Conservation (phyloP, 2,797 vertebrate genomes). For the Muscicapa striata region DNA sequence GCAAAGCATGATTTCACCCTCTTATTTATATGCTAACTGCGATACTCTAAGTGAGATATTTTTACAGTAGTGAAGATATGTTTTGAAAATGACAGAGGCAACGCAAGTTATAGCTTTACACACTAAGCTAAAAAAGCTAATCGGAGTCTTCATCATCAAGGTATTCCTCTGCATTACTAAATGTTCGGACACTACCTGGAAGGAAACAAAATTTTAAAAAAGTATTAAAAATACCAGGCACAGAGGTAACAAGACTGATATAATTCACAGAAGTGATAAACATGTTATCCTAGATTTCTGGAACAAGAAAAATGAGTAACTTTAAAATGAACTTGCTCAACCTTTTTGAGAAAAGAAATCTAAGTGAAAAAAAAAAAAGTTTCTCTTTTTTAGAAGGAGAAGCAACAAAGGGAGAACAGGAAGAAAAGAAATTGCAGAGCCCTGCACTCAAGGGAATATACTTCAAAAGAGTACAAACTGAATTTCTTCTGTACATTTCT, state of each 20-base stretch:
- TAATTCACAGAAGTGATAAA: not conserved
- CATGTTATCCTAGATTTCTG: not conserved
- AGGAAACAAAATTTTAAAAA: constrained; percentile 27
- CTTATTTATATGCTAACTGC: not conserved
- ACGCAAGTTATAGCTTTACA: constrained; percentile 46
- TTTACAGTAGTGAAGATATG: constrained; percentile 49
- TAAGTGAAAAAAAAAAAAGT: not conserved
- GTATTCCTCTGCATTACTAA: constrained; percentile 96
- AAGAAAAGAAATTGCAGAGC: not conserved
- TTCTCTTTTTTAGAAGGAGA: not conserved
- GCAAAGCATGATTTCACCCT: not conserved
- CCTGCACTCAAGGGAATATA: not conserved
- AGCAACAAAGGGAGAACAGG: not conserved
- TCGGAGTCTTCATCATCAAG: constrained; percentile 97
- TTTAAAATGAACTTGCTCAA: not conserved
- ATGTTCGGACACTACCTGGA: constrained; percentile 82
- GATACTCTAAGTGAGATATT: constrained; percentile 7
- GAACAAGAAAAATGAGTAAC: not conserved
- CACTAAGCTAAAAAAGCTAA: constrained; percentile 71
- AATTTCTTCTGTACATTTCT: not conserved
- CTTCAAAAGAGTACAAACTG: not conserved
- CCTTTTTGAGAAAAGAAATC: not conserved
- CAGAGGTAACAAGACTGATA: not conserved
- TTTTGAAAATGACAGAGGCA: constrained; percentile 65
- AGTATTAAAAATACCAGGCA: not conserved